phyloP scores from a whole-genome alignment of 2,888 invertebrate species.

The Lasioglossum figueresi region DNA sequence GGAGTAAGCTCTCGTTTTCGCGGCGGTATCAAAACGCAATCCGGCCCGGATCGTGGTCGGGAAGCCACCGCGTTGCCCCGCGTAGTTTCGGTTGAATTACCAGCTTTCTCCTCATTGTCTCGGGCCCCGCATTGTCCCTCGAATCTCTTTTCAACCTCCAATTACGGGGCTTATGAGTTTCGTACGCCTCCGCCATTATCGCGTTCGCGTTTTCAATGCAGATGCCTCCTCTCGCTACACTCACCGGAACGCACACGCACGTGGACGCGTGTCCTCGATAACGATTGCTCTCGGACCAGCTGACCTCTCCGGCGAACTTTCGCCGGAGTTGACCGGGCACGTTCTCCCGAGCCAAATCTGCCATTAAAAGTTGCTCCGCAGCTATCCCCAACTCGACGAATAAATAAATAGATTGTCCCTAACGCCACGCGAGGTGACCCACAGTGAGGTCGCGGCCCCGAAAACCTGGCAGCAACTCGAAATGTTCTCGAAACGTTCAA shows the following conservation, averaged over 20 bases:
- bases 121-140: not conserved
- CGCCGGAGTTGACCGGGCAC: not conserved
- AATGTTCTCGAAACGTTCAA: too few relatives aligned
- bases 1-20: not conserved
- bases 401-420: not conserved
- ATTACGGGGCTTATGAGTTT: conserved; percentile 1
- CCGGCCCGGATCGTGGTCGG: not conserved
- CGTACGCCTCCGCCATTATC: not conserved
- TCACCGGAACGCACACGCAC: not conserved
- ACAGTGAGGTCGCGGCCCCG: too few relatives aligned
- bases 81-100: not conserved
- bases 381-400: not conserved
- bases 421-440: not conserved
- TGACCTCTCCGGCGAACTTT: not conserved
- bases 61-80: not conserved
- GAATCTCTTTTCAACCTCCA: not conserved
- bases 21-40: not conserved
- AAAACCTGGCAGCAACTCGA: too few relatives aligned
- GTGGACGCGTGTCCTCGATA: not conserved
- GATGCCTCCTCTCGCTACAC: not conserved
- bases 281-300: not conserved
- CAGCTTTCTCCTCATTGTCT: not conserved
- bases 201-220: not conserved
- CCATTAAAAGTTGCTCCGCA: not conserved
- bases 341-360: not conserved